Evolutionary conservation across 2,113 vertebrate species (phyloP).

Genomic region (rabbit (Oryctolagus cuniculus)): mOryCun1.1 NC_091434.1:157433001-157433500

Average conservation of each 20-base stretch:
- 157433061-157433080: neutral
- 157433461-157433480: neutral
- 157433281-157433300: neutral
- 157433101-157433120: neutral
- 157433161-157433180: neutral
- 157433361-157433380: slow-evolving; percentile 5
- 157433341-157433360: neutral
- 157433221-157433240: neutral
- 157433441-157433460: neutral
- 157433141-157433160: neutral
- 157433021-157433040: neutral
- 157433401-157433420: neutral
- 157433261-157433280: neutral
- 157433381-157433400: neutral
- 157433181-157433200: neutral
- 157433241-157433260: neutral
- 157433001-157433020: neutral
- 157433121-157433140: neutral
- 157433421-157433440: neutral
- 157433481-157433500: neutral
- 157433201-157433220: neutral
- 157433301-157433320: neutral
- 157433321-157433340: neutral
- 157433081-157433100: neutral
- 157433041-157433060: neutral